Conservation (phyloP, 2,113 vertebrate species). For the Pagrus major region DNA sequence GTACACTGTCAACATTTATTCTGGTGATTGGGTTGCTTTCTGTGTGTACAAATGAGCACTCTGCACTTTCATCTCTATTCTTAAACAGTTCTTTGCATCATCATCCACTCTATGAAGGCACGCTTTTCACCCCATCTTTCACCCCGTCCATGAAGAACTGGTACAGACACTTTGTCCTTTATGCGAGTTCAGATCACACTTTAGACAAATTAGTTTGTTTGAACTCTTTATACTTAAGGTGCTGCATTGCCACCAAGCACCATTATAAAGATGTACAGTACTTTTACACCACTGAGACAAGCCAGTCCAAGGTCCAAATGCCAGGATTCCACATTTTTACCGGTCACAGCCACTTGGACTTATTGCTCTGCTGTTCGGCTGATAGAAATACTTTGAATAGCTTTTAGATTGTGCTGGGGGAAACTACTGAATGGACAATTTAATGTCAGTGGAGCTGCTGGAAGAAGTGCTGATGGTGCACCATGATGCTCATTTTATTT, state of each 20-base stretch:
- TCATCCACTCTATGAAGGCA: not conserved
- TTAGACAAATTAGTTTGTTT: not conserved
- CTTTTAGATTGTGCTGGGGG: slow-evolving; percentile 66
- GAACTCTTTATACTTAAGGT: not conserved
- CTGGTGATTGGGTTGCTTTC: no score
- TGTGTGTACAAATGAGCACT: not conserved
- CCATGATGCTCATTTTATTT: slow-evolving; percentile 80
- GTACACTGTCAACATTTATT: no score
- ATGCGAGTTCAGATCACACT: not conserved
- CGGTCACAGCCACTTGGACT: slow-evolving; percentile 65
- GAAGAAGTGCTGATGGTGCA: slow-evolving; percentile 81
- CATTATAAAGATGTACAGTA: slow-evolving; percentile 13
- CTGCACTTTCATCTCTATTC: not conserved
- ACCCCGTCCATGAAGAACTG: not conserved
- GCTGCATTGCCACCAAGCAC: not conserved
- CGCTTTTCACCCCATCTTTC: not conserved
- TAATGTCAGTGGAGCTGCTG: slow-evolving; percentile 76
- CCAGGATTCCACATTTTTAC: slow-evolving; percentile 30
- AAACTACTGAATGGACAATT: slow-evolving; percentile 80
- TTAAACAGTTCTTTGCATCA: not conserved
- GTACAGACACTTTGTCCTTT: not conserved
- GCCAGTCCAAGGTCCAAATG: slow-evolving; percentile 11
- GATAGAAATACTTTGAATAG: slow-evolving; percentile 65
- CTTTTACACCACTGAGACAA: slow-evolving; percentile 15
- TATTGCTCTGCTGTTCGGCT: slow-evolving; percentile 48